Evolutionary conservation across 2,797 vertebrate species (phyloP), one percentile per base, ranked within the genome.

Genomic region (Perodicticus potto): DNA sequence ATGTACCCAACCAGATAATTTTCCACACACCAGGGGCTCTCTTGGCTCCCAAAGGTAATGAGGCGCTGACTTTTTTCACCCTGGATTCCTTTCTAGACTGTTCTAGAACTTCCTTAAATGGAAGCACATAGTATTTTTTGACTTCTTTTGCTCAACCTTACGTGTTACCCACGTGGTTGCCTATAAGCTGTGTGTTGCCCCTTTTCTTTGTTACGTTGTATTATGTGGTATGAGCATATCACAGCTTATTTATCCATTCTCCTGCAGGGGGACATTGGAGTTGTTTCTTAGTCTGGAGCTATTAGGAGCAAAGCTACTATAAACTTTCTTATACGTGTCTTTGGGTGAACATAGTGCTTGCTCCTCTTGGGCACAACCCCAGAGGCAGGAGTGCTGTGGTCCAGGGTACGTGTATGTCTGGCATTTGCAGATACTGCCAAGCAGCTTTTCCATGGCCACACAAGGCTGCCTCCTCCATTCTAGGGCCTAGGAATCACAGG

Each of bases 111-210:
- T 53, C 4, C 0, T 2, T 77, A 45, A 16, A 22, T 34, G 27
- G n/a, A 67, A 63, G 20, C 27, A 7, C 0, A 7, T 11, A 8
- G 20, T 6, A 37, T 2, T 1, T 53, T 40, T 57, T 3, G 2
- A 22, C 77, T 86, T n/a, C 57, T 69, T 72, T 34, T 9, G 27
- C 37, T 74, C 57, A 10, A 0, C 53, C 32, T 25, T 5, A 0
- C 0, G 3, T 8, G 20, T 25, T 81, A 7, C 23, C 61, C 55
- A 0, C 2, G 0, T 1, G 3, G 8, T 3, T 22, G 20, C 1
- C 1, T 7, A 23, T 0, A 7, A 7, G 27, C 53, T 29, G 29
- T 4, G 11, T 7, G 23, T 12, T 49, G 10, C 23, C 37, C 23
- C n/a, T 57, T 25, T 7, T 32, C 81, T 53, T 32, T 22, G 27